Evolutionary conservation across 2,113 vertebrate species (phyloP).

Genomic region (Labeo rohita): DNA sequence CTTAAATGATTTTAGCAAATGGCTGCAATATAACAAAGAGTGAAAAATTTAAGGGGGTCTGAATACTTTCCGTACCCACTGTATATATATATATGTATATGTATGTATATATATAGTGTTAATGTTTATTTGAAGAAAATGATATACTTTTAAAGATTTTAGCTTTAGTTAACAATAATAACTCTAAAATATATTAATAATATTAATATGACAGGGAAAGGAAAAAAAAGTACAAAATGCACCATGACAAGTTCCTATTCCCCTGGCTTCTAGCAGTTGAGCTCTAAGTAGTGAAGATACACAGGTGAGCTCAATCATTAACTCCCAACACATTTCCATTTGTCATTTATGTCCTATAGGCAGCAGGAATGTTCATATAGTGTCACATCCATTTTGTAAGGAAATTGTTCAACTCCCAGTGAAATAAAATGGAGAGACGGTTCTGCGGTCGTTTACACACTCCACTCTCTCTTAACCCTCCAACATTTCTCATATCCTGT

Average conservation of each 20-base stretch:
- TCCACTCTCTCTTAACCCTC: constrained; percentile 20
- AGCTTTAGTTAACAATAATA: no score
- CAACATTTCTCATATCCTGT: constrained; percentile 57
- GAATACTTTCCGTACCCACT: no score
- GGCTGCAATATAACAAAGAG: no score
- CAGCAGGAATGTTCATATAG: neutral
- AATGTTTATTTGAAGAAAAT: no score
- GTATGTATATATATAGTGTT: no score
- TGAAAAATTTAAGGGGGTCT: no score
- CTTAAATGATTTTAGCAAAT: no score
- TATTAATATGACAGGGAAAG: no score
- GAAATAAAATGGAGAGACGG: neutral
- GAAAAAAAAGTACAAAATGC: neutral
- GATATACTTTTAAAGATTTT: no score
- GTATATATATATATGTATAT: no score
- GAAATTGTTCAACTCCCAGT: neutral
- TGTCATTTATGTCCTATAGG: neutral
- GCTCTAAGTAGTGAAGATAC: neutral
- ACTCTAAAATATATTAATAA: no score
- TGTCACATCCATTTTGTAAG: neutral
- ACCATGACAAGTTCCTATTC: neutral
- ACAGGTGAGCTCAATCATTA: constrained; percentile 3
- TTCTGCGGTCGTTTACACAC: neutral
- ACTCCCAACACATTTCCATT: neutral
- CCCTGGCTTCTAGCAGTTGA: neutral